phyloP scores from a whole-genome alignment of 2,113 vertebrate species.

The Myotis yumanensis region DNA sequence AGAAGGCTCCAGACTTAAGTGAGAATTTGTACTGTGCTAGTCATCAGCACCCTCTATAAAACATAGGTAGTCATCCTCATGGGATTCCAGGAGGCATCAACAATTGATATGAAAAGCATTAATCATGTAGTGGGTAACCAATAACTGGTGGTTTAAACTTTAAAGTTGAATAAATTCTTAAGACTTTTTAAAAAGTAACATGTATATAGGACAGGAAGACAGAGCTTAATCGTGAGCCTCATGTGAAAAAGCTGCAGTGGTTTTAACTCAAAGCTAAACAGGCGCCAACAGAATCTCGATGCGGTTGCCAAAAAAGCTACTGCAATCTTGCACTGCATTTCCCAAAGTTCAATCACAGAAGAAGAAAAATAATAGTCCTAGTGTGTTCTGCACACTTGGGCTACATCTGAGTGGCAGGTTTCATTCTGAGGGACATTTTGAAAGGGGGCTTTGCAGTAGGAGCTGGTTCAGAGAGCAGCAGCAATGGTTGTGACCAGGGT shows the following conservation, averaged over 20 bases:
- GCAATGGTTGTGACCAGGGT: background rate
- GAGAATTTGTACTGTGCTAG: background rate
- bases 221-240: background rate
- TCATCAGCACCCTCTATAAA: background rate
- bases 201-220: background rate
- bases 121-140: background rate
- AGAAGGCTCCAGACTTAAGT: background rate
- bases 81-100: background rate
- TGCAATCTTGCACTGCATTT: background rate
- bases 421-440: background rate
- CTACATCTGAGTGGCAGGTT: background rate
- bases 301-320: background rate
- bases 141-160: slow-evolving; percentile 3
- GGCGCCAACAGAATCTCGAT: background rate
- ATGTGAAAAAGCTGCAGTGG: background rate
- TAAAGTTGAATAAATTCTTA: background rate
- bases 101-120: background rate
- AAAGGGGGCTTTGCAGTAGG: background rate
- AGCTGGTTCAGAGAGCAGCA: background rate
- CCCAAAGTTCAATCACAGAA: background rate
- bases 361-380: slow-evolving; percentile 17
- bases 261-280: background rate
- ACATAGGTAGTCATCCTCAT: background rate
- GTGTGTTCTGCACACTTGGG: background rate
- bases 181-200: background rate